A percentile compares a stretch with the other conserved stretches of the same genome.
phyloP scores from a whole-genome alignment of 1,140 invertebrate genomes.

The Halictus rubicundus region DNA sequence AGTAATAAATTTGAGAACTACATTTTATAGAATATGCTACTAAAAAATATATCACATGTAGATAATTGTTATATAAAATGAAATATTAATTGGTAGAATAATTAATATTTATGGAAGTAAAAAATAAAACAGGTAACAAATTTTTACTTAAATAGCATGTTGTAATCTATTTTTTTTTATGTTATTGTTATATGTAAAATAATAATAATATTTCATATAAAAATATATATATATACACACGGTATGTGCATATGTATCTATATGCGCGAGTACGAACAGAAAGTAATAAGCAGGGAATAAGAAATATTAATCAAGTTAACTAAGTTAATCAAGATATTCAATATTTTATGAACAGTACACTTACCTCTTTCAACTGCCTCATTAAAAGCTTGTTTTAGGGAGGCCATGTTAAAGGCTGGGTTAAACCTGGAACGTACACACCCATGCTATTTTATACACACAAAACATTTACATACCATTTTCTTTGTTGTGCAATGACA shows the following conservation, averaged over 20 bases:
- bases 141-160: too few species aligned
- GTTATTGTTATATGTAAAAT: neutral
- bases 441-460: slow-evolving; percentile 65
- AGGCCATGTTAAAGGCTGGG: slow-evolving; percentile 94
- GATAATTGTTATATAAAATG: neutral
- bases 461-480: slow-evolving; percentile 47
- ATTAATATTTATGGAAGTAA: too few species aligned
- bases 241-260: neutral
- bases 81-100: neutral
- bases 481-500: slow-evolving; percentile 66
- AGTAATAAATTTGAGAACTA: neutral
- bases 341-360: slow-evolving; percentile 53
- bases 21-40: neutral
- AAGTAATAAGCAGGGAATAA: slow-evolving; percentile 3
- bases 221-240: too few species aligned
- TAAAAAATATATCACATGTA: neutral
- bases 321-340: slow-evolving; percentile 9
- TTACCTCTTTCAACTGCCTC: slow-evolving; percentile 94
- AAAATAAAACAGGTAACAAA: neutral
- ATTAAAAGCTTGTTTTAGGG: slow-evolving; percentile 95
- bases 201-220: neutral
- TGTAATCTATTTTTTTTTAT: too few species aligned
- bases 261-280: neutral
- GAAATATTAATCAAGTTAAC: slow-evolving; percentile 18
- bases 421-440: slow-evolving; percentile 87